Evolutionary conservation across 2,113 vertebrate species (phyloP).

Genomic region (Sitta europaea): DNA sequence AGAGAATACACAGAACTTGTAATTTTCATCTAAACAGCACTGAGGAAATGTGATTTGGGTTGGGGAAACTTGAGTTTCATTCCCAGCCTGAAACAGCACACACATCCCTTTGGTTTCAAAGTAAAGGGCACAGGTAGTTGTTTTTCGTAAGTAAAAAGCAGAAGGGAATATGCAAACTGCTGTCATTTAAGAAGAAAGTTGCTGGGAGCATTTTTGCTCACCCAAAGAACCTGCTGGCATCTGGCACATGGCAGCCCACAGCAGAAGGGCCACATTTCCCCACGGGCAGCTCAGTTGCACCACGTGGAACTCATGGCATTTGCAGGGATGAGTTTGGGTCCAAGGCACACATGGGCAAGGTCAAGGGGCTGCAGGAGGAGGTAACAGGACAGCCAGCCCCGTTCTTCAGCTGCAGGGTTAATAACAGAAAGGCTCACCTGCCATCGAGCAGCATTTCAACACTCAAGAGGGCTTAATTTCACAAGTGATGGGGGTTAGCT

Average conservation of each 20-base stretch:
- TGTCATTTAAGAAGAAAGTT: background rate
- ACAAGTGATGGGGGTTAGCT: background rate
- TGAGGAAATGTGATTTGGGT: background rate
- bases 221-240: background rate
- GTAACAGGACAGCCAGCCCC: rapidly evolving
- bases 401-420: background rate
- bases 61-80: background rate
- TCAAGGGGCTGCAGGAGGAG: background rate
- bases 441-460: background rate
- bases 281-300: background rate
- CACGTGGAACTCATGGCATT: rapidly evolving
- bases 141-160: background rate
- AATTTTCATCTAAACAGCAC: background rate
- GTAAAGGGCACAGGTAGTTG: background rate
- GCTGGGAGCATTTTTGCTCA: background rate
- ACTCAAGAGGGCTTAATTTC: background rate
- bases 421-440: background rate
- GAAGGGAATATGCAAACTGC: background rate
- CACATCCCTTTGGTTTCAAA: background rate
- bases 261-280: background rate
- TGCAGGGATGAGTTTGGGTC: background rate
- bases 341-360: rapidly evolving
- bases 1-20: background rate
- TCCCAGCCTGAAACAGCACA: background rate
- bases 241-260: background rate